Percentiles rank a stretch among this genome's conserved stretches.
These are phyloP conservation scores for Icerya purchasi DNA, from an alignment of 2,888 invertebrate species.

Conservation along the genomic window DNA sequence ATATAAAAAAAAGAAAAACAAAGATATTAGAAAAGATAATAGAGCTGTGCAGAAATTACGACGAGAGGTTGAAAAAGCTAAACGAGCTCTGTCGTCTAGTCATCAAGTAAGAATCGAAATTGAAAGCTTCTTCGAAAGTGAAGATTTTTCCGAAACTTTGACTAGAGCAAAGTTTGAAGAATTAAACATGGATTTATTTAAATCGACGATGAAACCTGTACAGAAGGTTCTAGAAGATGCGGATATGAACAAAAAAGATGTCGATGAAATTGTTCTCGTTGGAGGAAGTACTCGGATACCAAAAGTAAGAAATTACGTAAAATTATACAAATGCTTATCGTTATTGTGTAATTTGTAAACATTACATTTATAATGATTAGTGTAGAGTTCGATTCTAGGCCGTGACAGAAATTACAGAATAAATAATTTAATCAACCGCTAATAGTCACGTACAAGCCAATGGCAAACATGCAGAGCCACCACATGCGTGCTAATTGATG, in stretches of 20 bases:
- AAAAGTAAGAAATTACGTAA: conserved; percentile 36
- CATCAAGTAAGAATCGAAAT: conserved; percentile 97
- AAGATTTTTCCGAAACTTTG: conserved; percentile 93
- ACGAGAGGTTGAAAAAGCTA: conserved; percentile 93
- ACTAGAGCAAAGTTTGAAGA: conserved; percentile 98
- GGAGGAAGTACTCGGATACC: conserved; percentile 99
- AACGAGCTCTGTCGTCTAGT: conserved; percentile 78
- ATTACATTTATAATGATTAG: too few species aligned
- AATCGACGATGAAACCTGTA: conserved; percentile 84
- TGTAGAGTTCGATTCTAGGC: too few species aligned
- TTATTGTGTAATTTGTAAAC: too few species aligned
- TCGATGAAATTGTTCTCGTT: conserved; percentile 95
- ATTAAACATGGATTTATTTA: conserved; percentile 79
- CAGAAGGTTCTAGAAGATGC: conserved; percentile 93
- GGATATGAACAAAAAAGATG: conserved; percentile 95
- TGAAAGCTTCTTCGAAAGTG: conserved; percentile 93
- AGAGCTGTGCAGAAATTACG: conserved; percentile 87
- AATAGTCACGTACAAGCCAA: too few species aligned
- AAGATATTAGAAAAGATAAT: conserved; percentile 85
- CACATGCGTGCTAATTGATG: too few species aligned
- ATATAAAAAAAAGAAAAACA: conserved; percentile 97
- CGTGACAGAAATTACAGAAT: too few species aligned
- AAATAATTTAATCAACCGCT: too few species aligned
- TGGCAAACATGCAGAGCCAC: too few species aligned
- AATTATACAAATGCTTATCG: too few species aligned